Evolutionary conservation across 2,797 vertebrate genomes (phyloP).

Genomic region (Prionace glauca): DNA sequence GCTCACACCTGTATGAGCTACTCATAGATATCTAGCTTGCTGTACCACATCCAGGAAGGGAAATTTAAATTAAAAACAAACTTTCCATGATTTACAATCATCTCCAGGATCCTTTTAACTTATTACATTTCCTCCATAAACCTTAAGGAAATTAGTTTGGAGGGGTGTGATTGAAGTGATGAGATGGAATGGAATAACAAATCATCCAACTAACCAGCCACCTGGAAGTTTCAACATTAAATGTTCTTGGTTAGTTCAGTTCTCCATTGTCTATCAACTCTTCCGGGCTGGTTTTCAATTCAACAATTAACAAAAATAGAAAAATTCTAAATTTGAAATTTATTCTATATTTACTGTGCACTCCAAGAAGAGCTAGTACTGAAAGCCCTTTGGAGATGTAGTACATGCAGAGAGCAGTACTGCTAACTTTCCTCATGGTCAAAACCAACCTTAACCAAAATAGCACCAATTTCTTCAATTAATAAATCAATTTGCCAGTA

Average conservation of each 20-base stretch:
- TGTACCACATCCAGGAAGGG: not conserved
- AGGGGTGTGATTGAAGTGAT: too few relatives aligned
- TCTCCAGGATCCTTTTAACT: not conserved
- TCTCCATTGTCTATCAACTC: not conserved
- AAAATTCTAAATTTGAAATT: not conserved
- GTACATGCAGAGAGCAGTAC: not conserved
- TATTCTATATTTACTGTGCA: not conserved
- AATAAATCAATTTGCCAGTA: not conserved
- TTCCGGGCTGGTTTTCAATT: not conserved
- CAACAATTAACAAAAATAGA: not conserved
- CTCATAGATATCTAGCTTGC: too few relatives aligned
- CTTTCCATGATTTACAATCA: not conserved
- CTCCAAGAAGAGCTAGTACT: not conserved
- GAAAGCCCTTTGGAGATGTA: not conserved
- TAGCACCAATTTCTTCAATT: not conserved
- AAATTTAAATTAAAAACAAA: not conserved
- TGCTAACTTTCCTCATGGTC: not conserved
- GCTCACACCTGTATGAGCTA: not conserved
- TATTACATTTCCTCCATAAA: too few relatives aligned
- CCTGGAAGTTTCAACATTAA: not conserved
- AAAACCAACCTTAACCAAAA: not conserved
- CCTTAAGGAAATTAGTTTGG: too few relatives aligned
- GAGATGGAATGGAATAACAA: too few relatives aligned
- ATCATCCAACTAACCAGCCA: not conserved
- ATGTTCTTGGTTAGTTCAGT: not conserved